Evolutionary conservation across 2,113 vertebrate species (phyloP), one percentile per base, ranked within the genome.

Genomic region (Vidua macroura): DNA sequence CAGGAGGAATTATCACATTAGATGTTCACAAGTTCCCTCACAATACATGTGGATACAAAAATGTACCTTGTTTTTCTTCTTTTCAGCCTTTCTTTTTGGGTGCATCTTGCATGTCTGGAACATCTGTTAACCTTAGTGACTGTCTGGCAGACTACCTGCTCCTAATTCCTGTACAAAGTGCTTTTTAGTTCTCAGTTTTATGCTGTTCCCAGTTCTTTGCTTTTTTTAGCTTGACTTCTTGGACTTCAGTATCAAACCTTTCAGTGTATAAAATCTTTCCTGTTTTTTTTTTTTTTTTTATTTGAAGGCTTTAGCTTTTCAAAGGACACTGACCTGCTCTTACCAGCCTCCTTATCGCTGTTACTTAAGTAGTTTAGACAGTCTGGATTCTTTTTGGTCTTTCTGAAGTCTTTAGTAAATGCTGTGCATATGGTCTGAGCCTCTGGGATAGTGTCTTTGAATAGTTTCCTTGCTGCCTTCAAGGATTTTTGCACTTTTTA

Each of bases 401-500:
- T 85, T 69, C 66, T 53, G 14, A 80, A 83, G 28, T 90, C 78
- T 46, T 80, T 44, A 11, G n/a, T 83, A 73, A 85, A 66, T 63
- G 43, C n/a, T 66, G 67, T 77, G 51, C 51, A 18, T 93, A 49
- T 92, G 85, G 46, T 66, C 63, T 88, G 68, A 86, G 63, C 72
- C 83, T 88, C 37, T 83, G 72, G 63, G n/a, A 31, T 55, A 48
- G 44, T 44, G 69, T 79, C 56, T 92, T 87, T 93, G 88, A 79
- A 62, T 43, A 80, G 51, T 46, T 92, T 92, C 41, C 14, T 12
- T 60, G 31, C 70, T 87, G 82, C 66, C 84, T 91, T 95, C 79
- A 83, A 93, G 78, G 82, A 90, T 73, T 94, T 91, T 90, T 93
- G 49, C 46, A 66, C 82, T 92, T 92, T 76, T 69, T n/a, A 73